Evolutionary conservation across 2,113 vertebrate species (phyloP).

Genomic region (Cebidichthys violaceus): DNA sequence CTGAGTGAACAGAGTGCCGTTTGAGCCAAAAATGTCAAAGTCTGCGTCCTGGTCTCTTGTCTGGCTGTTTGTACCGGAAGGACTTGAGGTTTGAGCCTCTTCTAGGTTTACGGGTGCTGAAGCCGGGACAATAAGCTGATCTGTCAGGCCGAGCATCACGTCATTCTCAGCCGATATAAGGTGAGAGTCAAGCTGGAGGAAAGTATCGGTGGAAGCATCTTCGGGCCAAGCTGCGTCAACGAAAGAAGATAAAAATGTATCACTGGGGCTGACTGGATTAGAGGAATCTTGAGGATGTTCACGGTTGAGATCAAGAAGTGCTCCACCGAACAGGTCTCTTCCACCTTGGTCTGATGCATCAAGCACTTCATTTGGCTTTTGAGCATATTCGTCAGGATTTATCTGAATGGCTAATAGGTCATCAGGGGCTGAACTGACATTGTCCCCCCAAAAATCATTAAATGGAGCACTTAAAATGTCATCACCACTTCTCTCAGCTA

Average conservation of each 20-base stretch:
- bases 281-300: constrained; percentile 26
- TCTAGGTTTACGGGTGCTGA: constrained; percentile 17
- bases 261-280: neutral
- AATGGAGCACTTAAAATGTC: constrained; percentile 16
- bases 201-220: constrained; percentile 14
- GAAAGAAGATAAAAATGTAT: constrained; percentile 16
- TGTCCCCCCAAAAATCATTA: constrained; percentile 19
- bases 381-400: neutral
- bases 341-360: neutral
- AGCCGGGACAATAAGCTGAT: constrained; percentile 20
- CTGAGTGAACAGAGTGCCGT: constrained; percentile 38
- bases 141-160: neutral
- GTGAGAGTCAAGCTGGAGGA: constrained; percentile 35
- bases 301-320: constrained; percentile 4
- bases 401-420: constrained; percentile 4
- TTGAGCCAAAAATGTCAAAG: constrained; percentile 76
- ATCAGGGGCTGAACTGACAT: neutral
- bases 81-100: constrained; percentile 17
- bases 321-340: neutral
- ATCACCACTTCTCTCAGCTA: constrained; percentile 5
- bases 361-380: constrained; percentile 11
- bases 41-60: constrained; percentile 23
- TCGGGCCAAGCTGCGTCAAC: constrained; percentile 16
- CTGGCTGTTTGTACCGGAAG: constrained; percentile 12
- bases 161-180: constrained; percentile 18